Percentiles rank a stretch among this genome's conserved stretches.
Conservation (phyloP, 2,797 vertebrate genomes). For the Amazonetta brasiliensis region DNA sequence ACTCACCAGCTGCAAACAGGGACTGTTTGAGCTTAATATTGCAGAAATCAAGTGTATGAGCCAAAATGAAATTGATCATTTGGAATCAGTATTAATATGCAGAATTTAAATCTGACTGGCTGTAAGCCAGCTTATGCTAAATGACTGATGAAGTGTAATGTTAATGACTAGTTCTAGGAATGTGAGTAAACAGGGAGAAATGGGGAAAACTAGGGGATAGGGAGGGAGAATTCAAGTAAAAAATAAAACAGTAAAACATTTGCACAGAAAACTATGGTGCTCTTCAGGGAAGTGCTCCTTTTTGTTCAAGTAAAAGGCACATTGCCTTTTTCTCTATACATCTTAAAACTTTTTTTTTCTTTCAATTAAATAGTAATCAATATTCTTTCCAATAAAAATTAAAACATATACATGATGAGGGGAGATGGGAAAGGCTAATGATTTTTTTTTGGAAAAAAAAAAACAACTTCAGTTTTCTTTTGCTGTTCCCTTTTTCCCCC, state of each 20-base stretch:
- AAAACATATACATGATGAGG: background rate
- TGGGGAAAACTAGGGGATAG: background rate
- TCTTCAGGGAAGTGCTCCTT: background rate
- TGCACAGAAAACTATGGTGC: background rate
- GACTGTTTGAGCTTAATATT: background rate
- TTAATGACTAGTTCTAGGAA: background rate
- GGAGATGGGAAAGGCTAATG: background rate
- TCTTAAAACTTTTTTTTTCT: background rate
- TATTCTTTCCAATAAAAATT: background rate
- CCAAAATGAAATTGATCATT: background rate
- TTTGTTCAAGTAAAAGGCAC: background rate
- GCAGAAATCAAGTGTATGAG: conserved; percentile 4
- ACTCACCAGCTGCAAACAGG: background rate
- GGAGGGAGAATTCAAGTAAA: background rate
- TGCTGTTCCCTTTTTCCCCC: background rate
- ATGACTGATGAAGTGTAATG: background rate
- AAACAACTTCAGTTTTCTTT: background rate
- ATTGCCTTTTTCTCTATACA: background rate
- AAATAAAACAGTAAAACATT: background rate
- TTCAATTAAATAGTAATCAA: background rate
- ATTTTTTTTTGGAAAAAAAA: background rate
- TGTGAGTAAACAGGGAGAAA: background rate
- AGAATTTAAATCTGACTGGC: conserved; percentile 1
- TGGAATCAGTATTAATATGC: conserved; percentile 31
- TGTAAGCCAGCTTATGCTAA: background rate